phyloP scores from a whole-genome alignment of 2,113 vertebrate species.

The Laticauda colubrina region DNA sequence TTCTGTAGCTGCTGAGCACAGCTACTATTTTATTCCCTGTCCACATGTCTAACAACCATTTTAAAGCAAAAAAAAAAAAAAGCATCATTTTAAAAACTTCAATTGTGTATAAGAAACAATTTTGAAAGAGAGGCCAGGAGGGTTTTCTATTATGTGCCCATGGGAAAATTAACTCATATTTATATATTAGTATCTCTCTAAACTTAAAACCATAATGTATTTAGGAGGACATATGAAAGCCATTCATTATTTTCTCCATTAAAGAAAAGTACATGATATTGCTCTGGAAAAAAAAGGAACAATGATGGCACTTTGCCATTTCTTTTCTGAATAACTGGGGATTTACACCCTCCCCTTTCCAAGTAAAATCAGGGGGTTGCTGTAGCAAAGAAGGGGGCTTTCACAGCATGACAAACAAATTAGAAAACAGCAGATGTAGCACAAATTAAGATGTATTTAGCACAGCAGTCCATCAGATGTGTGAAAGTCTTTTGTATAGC shows the following conservation, averaged over 20 bases:
- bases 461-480: conserved; percentile 80
- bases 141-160: background rate
- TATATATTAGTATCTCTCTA: background rate
- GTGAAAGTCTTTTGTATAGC: conserved; percentile 78
- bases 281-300: conserved; percentile 56
- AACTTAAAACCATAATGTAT: background rate
- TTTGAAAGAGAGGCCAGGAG: background rate
- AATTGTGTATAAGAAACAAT: background rate
- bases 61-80: background rate
- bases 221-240: conserved; percentile 1
- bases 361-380: conserved; percentile 63
- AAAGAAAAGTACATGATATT: conserved; percentile 35
- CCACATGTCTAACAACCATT: background rate
- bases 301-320: conserved; percentile 70
- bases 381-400: conserved; percentile 70
- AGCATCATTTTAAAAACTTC: background rate
- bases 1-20: background rate
- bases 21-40: background rate
- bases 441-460: conserved; percentile 87
- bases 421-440: conserved; percentile 83
- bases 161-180: background rate
- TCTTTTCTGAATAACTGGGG: conserved; percentile 65
- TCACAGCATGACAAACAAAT: conserved; percentile 81
- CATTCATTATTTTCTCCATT: conserved; percentile 36
- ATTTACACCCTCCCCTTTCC: conserved; percentile 47